Base-by-base conservation (phyloP, 2,888 invertebrate genomes). In the Eupithecia exiguata region DNA sequence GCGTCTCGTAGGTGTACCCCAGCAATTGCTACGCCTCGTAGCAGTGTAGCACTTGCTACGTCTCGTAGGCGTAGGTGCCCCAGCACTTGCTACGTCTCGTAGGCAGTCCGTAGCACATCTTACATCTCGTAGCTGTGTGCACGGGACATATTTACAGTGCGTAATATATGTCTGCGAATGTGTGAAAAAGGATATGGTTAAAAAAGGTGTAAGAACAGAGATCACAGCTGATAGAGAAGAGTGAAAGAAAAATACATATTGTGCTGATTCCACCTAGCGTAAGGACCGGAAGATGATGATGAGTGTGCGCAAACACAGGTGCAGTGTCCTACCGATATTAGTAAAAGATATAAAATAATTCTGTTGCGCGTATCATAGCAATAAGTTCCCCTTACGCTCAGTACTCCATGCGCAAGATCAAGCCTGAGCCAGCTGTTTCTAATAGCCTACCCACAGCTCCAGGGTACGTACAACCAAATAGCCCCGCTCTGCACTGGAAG, bases 401-500 rank as follows among this genome's bases (percentile, higher is more conserved):
- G n/a, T 3, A 10, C n/a, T 49, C 18, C n/a, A 16, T 21, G 49
- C n/a, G 3, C 10, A 53, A 12, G 12, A 58, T 3, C 25, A 21
- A 25, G 25, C 58, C 53, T 62, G 7, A 62, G 2, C 62, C 18
- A 62, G 62, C 62, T 16, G 18, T 62, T 62, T 35, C 7, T 14
- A 30, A 30, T 35, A 9, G 35, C 18, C 35, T 30, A 62, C 12
- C 12, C 62, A 3, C 12, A 35, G 69, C 63, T 69, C 68, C 67
- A n/a, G 62, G 63, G 58, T 58, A 46, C 46, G 66, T 40, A 49
- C 62, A 67, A 10, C 43, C 53, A n/a, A 70, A 69, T 70, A 67
- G 30, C 72, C 69, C 61, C 62, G 69, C 58, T 69, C 43, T 70
- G 66, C 58, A 63, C 46, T 69, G 30, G 66, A 62, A 62, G 65